A percentile compares a stretch with the other conserved stretches of the same genome.
Conservation (phyloP, 2,113 vertebrate genomes). For the Hucho hucho region DNA sequence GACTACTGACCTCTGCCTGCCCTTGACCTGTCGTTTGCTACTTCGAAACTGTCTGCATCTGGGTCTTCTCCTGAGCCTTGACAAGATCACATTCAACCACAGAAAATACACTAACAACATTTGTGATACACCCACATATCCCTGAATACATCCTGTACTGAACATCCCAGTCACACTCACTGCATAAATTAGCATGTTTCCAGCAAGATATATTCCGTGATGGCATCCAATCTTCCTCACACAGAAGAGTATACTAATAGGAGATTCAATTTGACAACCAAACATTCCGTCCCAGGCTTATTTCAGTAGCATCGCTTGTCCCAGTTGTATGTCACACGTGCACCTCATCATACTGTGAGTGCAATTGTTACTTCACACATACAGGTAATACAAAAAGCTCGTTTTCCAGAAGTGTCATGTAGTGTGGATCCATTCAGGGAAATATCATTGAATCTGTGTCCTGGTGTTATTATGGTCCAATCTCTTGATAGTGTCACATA, state of each 20-base stretch:
- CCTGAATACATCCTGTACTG: constrained; percentile 33
- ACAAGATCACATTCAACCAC: background rate
- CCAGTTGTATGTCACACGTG: background rate
- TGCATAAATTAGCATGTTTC: constrained; percentile 51
- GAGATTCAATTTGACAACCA: constrained; percentile 22
- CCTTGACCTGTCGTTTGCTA: too few relatives aligned
- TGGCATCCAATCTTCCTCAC: constrained; percentile 8
- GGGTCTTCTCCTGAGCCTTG: too few relatives aligned
- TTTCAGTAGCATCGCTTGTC: background rate
- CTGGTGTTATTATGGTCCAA: background rate
- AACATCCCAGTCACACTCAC: constrained; percentile 41
- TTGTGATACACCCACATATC: constrained; percentile 25
- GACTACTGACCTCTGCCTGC: too few relatives aligned
- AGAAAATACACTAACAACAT: background rate
- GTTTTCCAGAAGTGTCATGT: too few relatives aligned
- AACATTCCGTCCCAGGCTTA: constrained; percentile 16
- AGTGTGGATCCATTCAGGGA: background rate
- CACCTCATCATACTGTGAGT: constrained; percentile 6
- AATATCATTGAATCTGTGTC: background rate
- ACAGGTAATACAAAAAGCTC: background rate
- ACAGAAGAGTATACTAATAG: constrained; percentile 18
- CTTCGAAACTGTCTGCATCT: too few relatives aligned
- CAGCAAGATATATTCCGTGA: constrained; percentile 20
- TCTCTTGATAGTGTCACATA: background rate
- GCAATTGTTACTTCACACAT: background rate